Conservation (phyloP, 2,113 vertebrate species). For the Circaetus gallicus region DNA sequence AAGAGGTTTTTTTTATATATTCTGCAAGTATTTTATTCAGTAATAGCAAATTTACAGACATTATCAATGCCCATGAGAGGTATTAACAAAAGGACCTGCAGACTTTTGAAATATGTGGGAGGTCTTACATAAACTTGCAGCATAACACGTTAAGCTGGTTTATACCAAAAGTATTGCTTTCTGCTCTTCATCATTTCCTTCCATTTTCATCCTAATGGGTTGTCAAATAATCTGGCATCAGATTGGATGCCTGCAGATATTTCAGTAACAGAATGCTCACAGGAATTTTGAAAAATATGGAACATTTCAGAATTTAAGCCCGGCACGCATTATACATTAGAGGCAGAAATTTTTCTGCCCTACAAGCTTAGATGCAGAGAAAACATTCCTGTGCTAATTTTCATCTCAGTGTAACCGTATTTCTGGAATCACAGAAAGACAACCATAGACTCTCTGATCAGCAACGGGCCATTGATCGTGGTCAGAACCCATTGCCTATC, state of each 20-base stretch:
- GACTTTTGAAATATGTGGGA: background rate
- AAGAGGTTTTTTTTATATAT: background rate
- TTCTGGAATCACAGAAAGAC: conserved; percentile 65
- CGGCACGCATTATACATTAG: background rate
- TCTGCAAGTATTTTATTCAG: background rate
- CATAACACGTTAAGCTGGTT: background rate
- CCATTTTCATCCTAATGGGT: background rate
- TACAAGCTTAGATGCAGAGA: background rate
- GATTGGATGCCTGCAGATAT: background rate
- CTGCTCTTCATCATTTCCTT: background rate
- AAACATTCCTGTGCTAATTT: background rate
- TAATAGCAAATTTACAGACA: background rate
- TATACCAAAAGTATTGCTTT: background rate
- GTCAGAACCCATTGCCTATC: conserved; percentile 86
- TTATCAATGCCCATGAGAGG: background rate
- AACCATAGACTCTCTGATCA: conserved; percentile 80
- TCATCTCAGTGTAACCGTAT: background rate
- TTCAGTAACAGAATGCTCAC: background rate
- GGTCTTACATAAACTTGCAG: background rate
- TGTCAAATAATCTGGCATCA: background rate
- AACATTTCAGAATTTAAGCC: background rate
- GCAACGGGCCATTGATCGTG: conserved; percentile 71
- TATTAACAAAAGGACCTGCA: background rate
- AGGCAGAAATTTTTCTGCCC: background rate
- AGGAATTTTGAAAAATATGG: background rate